Percentiles rank a stretch among this genome's conserved stretches.
Evolutionary conservation across 1,140 invertebrate genomes (phyloP).

Genomic region (Trigoniulus corallinus): DNA sequence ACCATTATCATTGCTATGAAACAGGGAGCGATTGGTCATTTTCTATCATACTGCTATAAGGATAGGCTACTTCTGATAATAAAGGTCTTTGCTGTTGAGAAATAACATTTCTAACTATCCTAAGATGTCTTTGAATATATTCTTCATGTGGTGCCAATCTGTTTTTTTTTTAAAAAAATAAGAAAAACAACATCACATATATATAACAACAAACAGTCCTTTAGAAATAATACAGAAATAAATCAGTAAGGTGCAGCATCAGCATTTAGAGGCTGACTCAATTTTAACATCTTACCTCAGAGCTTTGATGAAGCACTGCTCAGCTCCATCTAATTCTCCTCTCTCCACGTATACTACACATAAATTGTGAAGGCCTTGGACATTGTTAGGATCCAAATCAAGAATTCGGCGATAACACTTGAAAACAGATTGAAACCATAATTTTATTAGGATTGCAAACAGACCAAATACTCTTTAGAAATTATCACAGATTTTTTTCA

Average conservation of each 20-base stretch:
- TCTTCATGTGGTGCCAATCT: background rate
- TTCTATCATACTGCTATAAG: background rate
- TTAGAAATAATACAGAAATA: background rate
- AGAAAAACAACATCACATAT: background rate
- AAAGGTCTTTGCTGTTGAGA: background rate
- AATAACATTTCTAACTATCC: background rate
- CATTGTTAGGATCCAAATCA: slow-evolving; percentile 25
- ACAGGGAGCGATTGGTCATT: background rate
- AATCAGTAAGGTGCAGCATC: background rate
- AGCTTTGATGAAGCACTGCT: slow-evolving; percentile 27
- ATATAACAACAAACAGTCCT: background rate
- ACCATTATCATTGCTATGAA: background rate
- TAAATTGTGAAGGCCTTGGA: slow-evolving; percentile 32
- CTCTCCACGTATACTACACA: slow-evolving; percentile 32
- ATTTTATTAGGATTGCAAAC: too few species aligned
- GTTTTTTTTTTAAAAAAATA: too few species aligned
- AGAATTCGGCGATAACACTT: slow-evolving; percentile 29
- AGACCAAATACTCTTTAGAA: too few species aligned
- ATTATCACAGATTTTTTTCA: too few species aligned
- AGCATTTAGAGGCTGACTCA: background rate
- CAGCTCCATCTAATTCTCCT: slow-evolving; percentile 26
- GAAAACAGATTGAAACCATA: slow-evolving; percentile 6
- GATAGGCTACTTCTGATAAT: background rate
- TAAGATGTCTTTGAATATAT: slow-evolving; percentile 1
- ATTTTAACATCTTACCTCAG: slow-evolving; percentile 11